phyloP scores from a whole-genome alignment of 2,113 vertebrate species.

The Oriolus oriolus region DNA sequence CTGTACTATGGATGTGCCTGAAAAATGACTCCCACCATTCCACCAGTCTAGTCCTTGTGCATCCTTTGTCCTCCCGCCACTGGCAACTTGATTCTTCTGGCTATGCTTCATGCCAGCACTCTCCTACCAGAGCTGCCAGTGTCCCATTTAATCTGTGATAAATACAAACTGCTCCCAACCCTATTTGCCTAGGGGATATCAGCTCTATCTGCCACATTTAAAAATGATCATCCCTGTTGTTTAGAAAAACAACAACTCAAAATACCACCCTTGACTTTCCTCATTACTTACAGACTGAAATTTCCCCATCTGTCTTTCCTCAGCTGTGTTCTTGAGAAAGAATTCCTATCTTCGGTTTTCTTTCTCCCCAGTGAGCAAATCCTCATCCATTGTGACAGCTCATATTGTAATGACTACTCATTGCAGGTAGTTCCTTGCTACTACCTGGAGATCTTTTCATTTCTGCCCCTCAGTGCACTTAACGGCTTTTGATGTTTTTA shows the following conservation, averaged over 20 bases:
- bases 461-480: neutral
- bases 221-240: conserved; percentile 42
- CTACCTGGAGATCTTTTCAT: neutral
- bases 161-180: neutral
- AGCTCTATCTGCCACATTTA: conserved; percentile 33
- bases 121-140: conserved; percentile 8
- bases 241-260: conserved; percentile 37
- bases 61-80: neutral
- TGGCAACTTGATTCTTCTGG: neutral
- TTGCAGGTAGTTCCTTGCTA: neutral
- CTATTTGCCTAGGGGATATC: conserved; percentile 39
- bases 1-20: neutral
- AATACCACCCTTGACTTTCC: conserved; percentile 36
- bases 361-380: neutral
- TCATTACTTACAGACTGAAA: neutral
- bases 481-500: neutral
- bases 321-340: neutral
- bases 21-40: neutral
- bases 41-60: neutral
- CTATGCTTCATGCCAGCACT: neutral
- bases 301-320: conserved; percentile 36
- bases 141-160: conserved; percentile 44
- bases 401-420: neutral
- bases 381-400: neutral
- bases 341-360: neutral